phyloP scores from a whole-genome alignment of 2,113 vertebrate species.

The Furnarius figulus region DNA sequence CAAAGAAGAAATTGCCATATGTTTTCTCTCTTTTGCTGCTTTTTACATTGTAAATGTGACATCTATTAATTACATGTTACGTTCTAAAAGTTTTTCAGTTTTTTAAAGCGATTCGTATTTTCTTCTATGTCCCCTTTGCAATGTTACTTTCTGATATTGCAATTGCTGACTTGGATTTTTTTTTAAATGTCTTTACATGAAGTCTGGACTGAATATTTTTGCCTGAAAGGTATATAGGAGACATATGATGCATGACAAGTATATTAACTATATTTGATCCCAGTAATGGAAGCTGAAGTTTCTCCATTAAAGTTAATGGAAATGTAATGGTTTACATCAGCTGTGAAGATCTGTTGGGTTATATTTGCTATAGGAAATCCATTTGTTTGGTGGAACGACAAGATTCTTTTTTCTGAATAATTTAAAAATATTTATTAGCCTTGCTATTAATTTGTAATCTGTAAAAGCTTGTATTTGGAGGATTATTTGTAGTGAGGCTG shows the following conservation, averaged over 20 bases:
- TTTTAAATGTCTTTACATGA: background rate
- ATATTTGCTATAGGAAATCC: background rate
- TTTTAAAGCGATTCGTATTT: background rate
- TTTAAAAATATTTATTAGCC: background rate
- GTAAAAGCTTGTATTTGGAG: background rate
- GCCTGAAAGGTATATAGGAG: background rate
- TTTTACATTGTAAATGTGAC: background rate
- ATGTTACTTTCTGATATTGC: background rate
- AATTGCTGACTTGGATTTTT: background rate
- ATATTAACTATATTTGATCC: conserved; percentile 4
- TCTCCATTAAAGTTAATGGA: conserved; percentile 11
- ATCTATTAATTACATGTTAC: background rate
- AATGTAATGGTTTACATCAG: background rate
- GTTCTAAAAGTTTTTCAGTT: background rate
- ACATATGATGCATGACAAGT: background rate
- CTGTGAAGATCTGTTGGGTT: background rate
- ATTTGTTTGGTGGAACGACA: background rate
- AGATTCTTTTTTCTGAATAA: background rate
- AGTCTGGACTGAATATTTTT: background rate
- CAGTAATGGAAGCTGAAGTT: background rate
- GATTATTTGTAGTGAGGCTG: background rate
- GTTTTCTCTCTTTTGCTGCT: background rate
- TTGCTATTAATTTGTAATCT: background rate
- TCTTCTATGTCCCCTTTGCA: background rate
- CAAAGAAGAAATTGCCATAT: background rate